Percentiles rank a stretch among this genome's conserved stretches.
phyloP scores from a whole-genome alignment of 1,140 invertebrate genomes.

The Diplogasteroides magnus region DNA sequence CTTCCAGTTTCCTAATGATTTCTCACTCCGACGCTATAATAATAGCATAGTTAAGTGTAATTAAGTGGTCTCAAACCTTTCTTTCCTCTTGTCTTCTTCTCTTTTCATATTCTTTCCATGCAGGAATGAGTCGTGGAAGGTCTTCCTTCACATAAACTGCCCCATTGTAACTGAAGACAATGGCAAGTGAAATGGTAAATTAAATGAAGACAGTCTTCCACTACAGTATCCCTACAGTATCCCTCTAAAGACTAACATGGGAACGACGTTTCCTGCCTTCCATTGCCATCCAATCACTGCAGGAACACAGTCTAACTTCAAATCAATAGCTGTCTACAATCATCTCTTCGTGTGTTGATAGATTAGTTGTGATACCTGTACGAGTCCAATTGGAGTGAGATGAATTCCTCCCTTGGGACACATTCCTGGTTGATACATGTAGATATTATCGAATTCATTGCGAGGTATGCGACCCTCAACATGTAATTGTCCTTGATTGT shows the following conservation, averaged over 20 bases:
- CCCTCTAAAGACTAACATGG: not conserved
- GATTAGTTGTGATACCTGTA: no score
- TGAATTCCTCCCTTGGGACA: not conserved
- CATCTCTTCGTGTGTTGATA: no score
- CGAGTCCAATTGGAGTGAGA: not conserved
- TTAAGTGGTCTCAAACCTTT: not conserved
- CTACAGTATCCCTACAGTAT: not conserved
- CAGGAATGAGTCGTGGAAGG: not conserved
- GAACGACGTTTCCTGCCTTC: not conserved
- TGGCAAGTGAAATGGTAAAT: not conserved
- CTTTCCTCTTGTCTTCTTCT: not conserved
- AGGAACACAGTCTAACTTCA: not conserved
- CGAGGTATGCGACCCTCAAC: not conserved
- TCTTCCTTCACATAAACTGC: not conserved
- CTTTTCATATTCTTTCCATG: not conserved
- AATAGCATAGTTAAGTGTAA: not conserved
- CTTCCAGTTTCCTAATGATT: not conserved
- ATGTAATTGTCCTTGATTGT: not conserved
- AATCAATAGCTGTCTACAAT: not conserved
- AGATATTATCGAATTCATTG: slow-evolving; percentile 1
- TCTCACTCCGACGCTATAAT: not conserved
- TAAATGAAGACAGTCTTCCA: not conserved
- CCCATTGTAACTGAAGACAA: not conserved
- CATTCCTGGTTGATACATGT: not conserved
- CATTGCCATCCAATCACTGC: not conserved